Percentiles rank a stretch among this genome's conserved stretches.
These are phyloP conservation scores for Scolopax mira DNA, from an alignment of 2,113 vertebrate genomes.

Conservation along the genomic window DNA sequence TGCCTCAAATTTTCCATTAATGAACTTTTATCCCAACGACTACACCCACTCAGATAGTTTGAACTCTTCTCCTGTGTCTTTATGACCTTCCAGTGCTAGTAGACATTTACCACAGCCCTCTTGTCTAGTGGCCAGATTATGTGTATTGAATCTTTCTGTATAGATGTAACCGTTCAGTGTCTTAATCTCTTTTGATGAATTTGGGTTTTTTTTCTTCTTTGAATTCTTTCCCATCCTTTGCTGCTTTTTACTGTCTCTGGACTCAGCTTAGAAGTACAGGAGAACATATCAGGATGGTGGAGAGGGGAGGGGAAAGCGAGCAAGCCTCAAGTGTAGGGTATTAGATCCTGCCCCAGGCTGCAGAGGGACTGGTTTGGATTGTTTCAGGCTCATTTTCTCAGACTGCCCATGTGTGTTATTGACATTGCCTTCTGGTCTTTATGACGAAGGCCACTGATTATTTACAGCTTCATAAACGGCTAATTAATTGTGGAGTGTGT, in stretches of 20 bases:
- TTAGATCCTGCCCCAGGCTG: not conserved
- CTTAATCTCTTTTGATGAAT: not conserved
- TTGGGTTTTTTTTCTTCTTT: not conserved
- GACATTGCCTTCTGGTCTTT: not conserved
- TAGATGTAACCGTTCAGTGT: not conserved
- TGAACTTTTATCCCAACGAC: not conserved
- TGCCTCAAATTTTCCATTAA: conserved; percentile 56
- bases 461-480: not conserved
- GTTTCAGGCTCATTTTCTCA: not conserved
- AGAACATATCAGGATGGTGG: not conserved
- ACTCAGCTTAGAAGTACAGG: not conserved
- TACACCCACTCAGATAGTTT: conserved; percentile 25
- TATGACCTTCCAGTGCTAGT: conserved; percentile 7
- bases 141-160: not conserved
- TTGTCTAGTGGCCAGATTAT: conserved; percentile 7
- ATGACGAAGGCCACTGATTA: not conserved
- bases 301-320: not conserved
- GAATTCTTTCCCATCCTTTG: not conserved
- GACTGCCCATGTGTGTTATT: not conserved
- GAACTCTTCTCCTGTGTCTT: conserved; percentile 16
- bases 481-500: not conserved
- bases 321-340: not conserved
- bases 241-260: not conserved
- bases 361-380: not conserved
- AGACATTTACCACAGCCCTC: conserved; percentile 8